Conservation (phyloP, 1,140 invertebrate genomes). For the Drosophila melanica region DNA sequence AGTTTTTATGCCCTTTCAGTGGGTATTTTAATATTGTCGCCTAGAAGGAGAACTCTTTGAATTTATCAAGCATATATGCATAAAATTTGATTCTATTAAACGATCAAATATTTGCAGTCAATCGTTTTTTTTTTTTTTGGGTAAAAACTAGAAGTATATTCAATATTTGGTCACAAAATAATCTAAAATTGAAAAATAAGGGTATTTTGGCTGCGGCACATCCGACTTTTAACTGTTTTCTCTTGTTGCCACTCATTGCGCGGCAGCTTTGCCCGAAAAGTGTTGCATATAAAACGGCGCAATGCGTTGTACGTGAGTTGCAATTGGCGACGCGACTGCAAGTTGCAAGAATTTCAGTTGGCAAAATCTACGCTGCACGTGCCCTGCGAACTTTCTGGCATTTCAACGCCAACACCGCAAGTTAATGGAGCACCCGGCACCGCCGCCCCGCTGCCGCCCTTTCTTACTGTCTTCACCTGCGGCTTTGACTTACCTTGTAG, state of each 20-base stretch:
- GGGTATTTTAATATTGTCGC: too few relatives aligned
- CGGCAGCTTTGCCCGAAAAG: slow-evolving; percentile 45
- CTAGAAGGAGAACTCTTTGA: too few relatives aligned
- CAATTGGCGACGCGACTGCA: slow-evolving; percentile 30
- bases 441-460: neutral
- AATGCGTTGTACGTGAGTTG: slow-evolving; percentile 70
- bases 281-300: slow-evolving; percentile 79
- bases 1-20: slow-evolving; percentile 31
- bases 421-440: slow-evolving; percentile 59
- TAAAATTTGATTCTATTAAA: too few relatives aligned
- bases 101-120: too few relatives aligned
- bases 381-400: slow-evolving; percentile 71
- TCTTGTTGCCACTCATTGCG: slow-evolving; percentile 70
- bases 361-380: slow-evolving; percentile 74
- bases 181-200: too few relatives aligned
- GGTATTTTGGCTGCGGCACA: too few relatives aligned
- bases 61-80: too few relatives aligned
- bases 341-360: slow-evolving; percentile 32
- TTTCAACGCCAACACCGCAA: slow-evolving; percentile 57
- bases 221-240: too few relatives aligned
- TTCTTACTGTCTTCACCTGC: slow-evolving; percentile 16
- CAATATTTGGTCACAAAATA: too few relatives aligned
- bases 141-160: too few relatives aligned
- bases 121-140: too few relatives aligned
- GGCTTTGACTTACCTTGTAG: slow-evolving; percentile 87